Evolutionary conservation across 2,888 invertebrate species (phyloP), one percentile per base, ranked within the genome.

Genomic region (Auanema freiburgensis): DNA sequence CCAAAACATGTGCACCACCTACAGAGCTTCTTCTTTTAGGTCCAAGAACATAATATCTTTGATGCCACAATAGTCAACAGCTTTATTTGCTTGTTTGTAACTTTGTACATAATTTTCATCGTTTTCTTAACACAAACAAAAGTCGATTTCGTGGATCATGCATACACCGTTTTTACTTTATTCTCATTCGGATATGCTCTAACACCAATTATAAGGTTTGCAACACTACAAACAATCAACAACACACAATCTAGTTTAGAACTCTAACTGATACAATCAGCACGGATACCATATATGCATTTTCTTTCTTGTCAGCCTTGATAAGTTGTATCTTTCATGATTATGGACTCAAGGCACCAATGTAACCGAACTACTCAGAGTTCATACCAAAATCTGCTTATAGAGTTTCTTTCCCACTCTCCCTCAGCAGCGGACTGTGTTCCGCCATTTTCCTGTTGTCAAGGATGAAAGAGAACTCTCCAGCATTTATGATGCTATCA

Each of bases 201-300:
- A 65, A 93, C 95, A 0, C 97, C 96, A 0, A 89, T 96, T 18
- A 79, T 83, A n/a, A 67, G 80, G 79, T 81, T 51, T 14, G 23
- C 46, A 18, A 50, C 6, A 46, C 16, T 51, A 10, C 25, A 52
- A 8, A 23, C 52, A 18, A 52, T n/a, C 24, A 52, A n/a, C n/a
- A 0, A 52, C 24, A 52, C n/a, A n/a, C 18, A 52, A 23, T 2
- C n/a, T 52, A 16, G 24, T 52, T 95, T 41, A 92, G 95, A 84
- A 96, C 94, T 0, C 87, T 98, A 56, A 97, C 98, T 0, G 92
- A 93, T 83, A 93, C 95, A 0, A 92, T 98, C 1, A 94, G 94
- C 82, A 96, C 96, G 0, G 96, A 98, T 83, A 95, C 97, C 0
- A 95, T 98, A 81, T 95, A 93, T 82, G 92, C 93, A 1, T 92